Conservation (phyloP, 2,797 vertebrate species). For the Nyctibius grandis region DNA sequence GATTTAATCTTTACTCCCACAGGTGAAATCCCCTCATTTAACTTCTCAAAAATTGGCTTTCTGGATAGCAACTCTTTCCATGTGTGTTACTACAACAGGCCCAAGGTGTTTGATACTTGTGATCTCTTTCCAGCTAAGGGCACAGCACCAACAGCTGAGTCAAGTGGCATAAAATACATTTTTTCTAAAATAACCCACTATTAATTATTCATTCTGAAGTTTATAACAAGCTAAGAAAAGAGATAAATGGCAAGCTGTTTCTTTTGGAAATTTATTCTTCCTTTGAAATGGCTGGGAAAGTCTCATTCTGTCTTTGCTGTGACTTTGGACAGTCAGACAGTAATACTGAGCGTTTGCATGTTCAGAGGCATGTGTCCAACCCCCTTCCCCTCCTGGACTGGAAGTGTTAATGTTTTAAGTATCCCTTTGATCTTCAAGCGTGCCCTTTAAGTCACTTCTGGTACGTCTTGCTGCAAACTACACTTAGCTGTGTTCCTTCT, state of each 20-base stretch:
- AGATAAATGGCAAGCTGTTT: not conserved
- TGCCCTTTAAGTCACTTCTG: not conserved
- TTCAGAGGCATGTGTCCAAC: not conserved
- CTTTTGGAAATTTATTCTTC: not conserved
- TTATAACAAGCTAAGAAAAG: not conserved
- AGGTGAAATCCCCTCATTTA: not conserved
- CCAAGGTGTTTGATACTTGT: not conserved
- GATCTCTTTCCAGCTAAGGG: not conserved
- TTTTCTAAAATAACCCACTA: not conserved
- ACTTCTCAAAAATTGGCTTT: not conserved
- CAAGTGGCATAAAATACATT: not conserved
- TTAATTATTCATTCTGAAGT: not conserved
- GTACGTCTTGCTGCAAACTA: not conserved
- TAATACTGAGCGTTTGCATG: not conserved
- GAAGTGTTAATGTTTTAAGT: not conserved
- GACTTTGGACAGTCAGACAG: not conserved
- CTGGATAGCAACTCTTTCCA: not conserved
- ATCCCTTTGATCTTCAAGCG: not conserved
- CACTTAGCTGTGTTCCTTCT: not conserved
- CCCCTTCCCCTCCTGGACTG: not conserved
- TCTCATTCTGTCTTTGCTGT: not conserved
- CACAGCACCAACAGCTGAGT: not conserved
- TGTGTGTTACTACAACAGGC: not conserved
- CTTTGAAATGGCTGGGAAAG: not conserved
- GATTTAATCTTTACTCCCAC: conserved; percentile 8